Percentiles rank a stretch among this genome's conserved stretches.
Evolutionary conservation across 2,113 vertebrate genomes (phyloP).

Genomic region (Calonectris borealis): DNA sequence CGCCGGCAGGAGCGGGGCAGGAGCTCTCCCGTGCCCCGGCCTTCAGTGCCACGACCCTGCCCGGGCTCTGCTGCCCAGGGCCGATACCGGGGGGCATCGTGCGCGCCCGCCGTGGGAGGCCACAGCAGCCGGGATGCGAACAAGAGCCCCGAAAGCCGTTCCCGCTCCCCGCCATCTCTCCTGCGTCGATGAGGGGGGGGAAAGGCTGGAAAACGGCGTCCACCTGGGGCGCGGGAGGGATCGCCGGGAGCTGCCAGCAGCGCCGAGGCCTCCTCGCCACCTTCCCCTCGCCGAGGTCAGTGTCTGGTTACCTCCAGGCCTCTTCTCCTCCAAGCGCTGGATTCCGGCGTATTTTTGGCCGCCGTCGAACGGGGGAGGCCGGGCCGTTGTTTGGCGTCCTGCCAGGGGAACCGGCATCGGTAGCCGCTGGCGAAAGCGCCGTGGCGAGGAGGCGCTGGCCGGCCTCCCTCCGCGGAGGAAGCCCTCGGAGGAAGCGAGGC

Average conservation of each 20-base stretch:
- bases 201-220: neutral
- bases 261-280: neutral
- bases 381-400: neutral
- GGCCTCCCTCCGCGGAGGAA: neutral
- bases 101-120: neutral
- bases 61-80: neutral
- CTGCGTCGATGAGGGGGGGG: neutral
- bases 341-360: neutral
- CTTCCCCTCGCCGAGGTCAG: neutral
- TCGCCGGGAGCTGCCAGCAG: neutral
- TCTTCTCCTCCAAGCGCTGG: neutral
- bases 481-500: neutral
- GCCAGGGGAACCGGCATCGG: neutral
- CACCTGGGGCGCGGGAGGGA: too few relatives aligned
- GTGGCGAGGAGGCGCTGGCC: too few relatives aligned
- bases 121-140: neutral
- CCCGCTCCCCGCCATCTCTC: neutral
- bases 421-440: neutral
- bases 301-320: neutral
- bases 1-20: neutral
- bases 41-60: neutral
- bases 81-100: too few relatives aligned
- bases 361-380: neutral
- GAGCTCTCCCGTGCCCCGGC: neutral
- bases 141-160: neutral